Evolutionary conservation across 2,888 invertebrate genomes (phyloP).

Genomic region (Theretra japonica): DNA sequence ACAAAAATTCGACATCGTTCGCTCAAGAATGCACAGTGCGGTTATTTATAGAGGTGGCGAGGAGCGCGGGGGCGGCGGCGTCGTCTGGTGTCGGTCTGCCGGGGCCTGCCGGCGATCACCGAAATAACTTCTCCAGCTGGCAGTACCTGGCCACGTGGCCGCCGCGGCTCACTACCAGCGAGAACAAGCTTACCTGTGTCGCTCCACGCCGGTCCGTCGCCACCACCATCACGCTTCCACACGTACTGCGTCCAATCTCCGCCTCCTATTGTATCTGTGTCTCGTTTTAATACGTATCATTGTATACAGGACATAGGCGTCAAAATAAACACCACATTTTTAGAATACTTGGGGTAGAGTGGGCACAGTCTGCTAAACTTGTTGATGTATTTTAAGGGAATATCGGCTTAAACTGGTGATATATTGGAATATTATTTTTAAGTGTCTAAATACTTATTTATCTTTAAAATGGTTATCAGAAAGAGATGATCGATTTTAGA

Average conservation of each 20-base stretch:
- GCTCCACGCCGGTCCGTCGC: neutral
- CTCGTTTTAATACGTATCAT: neutral
- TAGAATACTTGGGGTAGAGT: too few species aligned
- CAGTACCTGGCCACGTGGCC: constrained; percentile 81
- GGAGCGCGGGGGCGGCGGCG: constrained; percentile 84
- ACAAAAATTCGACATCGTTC: constrained; percentile 85
- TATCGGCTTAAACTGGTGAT: too few species aligned
- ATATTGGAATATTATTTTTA: too few species aligned
- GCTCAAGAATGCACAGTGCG: constrained; percentile 84
- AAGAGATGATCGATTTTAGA: too few species aligned
- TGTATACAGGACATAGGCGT: neutral
- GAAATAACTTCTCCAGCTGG: constrained; percentile 84
- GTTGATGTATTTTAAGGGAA: too few species aligned
- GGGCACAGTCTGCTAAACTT: too few species aligned
- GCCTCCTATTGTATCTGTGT: neutral
- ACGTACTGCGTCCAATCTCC: neutral
- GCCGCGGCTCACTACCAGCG: constrained; percentile 49
- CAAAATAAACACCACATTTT: neutral
- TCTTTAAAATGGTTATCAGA: too few species aligned
- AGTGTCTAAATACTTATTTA: too few species aligned
- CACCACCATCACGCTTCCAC: constrained; percentile 1
- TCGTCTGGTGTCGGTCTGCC: constrained; percentile 86
- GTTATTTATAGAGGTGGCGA: constrained; percentile 80
- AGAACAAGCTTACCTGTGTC: constrained; percentile 59
- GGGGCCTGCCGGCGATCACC: constrained; percentile 86